phyloP scores from a whole-genome alignment of 2,113 vertebrate species.

The Bucco capensis region DNA sequence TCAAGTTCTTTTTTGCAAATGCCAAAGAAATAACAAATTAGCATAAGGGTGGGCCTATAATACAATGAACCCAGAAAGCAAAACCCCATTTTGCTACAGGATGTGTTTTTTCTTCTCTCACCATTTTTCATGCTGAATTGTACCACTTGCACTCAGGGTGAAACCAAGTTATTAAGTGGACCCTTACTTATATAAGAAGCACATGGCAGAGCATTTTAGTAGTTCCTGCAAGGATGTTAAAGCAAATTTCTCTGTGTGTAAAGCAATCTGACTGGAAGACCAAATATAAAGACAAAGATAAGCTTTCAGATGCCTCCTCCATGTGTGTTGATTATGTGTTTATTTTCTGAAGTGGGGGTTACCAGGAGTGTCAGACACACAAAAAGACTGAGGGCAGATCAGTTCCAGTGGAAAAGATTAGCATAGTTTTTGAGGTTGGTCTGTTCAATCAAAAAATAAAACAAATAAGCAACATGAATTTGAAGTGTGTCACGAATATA shows the following conservation, averaged over 20 bases:
- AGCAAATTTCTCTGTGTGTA: neutral
- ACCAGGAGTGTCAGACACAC: constrained; percentile 6
- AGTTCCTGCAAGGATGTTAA: neutral
- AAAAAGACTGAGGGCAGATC: constrained; percentile 3
- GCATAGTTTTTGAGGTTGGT: neutral
- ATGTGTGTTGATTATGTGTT: neutral
- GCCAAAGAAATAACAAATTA: neutral
- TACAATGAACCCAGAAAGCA: neutral
- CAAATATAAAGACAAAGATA: constrained; percentile 20
- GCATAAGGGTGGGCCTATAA: neutral
- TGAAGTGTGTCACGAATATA: constrained; percentile 12
- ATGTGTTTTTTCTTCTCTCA: neutral
- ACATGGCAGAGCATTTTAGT: neutral
- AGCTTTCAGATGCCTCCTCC: constrained; percentile 2
- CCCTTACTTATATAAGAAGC: constrained; percentile 21
- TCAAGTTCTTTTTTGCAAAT: neutral
- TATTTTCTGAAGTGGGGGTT: constrained; percentile 34
- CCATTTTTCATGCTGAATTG: constrained; percentile 6
- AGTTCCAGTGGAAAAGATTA: constrained; percentile 21
- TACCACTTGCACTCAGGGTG: neutral
- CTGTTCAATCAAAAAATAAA: constrained; percentile 20
- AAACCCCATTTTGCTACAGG: neutral
- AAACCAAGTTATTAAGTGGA: neutral
- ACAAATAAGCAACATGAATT: neutral
- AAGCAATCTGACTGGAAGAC: constrained; percentile 7